These are phyloP conservation scores for Trachelus iudaicus DNA, from an alignment of 2,888 invertebrate genomes.

Conservation along the genomic window DNA sequence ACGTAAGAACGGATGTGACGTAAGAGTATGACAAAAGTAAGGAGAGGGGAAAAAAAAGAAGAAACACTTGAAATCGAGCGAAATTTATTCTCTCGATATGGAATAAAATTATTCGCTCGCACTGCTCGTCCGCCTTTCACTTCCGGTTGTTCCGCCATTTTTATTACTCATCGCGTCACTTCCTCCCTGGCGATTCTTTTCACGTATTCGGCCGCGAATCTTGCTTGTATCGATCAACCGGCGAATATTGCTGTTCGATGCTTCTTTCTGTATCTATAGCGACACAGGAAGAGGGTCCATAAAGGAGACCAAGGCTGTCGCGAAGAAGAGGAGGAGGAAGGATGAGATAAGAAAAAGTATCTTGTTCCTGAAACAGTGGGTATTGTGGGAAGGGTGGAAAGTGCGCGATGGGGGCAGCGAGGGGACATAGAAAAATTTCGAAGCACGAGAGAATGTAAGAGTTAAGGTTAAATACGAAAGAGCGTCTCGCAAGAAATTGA, in stretches of 20 bases:
- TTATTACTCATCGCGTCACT: not conserved
- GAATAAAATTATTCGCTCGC: not conserved
- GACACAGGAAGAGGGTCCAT: conserved; percentile 20
- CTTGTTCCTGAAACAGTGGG: not conserved
- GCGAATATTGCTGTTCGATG: not conserved
- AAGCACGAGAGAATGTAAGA: conserved; percentile 8
- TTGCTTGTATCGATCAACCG: not conserved
- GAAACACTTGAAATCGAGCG: not conserved
- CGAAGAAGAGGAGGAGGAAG: not conserved
- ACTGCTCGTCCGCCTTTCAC: not conserved
- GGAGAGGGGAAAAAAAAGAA: not conserved
- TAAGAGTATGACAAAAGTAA: not conserved
- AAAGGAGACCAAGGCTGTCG: conserved; percentile 14
- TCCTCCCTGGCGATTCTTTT: not conserved
- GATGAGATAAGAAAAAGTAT: not conserved
- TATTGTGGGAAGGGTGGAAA: not conserved
- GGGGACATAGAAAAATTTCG: not conserved
- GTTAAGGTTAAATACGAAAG: not conserved
- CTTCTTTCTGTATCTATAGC: conserved; percentile 25
- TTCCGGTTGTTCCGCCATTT: not conserved
- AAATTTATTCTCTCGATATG: not conserved
- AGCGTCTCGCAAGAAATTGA: not conserved
- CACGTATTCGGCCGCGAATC: not conserved
- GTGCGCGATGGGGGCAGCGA: not conserved
- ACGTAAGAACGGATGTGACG: not conserved